phyloP scores from a whole-genome alignment of 2,888 invertebrate species.

The Hipparchia sbordonii region DNA sequence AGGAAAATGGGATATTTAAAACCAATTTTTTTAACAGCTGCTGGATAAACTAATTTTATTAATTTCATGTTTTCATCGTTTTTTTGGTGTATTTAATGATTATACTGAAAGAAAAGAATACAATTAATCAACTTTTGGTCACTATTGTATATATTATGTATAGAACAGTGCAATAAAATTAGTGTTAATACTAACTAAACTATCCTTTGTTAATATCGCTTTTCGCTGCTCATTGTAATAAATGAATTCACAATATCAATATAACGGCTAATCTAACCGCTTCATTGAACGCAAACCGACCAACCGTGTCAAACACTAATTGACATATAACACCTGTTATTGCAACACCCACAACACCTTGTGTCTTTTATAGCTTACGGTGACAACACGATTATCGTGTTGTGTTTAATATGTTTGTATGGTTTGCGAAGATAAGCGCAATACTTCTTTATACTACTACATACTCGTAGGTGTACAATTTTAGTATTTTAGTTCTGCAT shows the following conservation, averaged over 20 bases:
- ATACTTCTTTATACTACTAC: too few species aligned
- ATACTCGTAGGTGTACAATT: too few species aligned
- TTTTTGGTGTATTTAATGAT: too few species aligned
- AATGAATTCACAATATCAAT: constrained; percentile 27
- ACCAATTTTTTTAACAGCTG: too few species aligned
- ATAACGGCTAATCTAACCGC: constrained; percentile 29
- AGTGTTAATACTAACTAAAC: background rate
- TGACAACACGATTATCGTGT: constrained; percentile 5
- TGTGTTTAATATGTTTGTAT: too few species aligned
- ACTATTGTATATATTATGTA: too few species aligned
- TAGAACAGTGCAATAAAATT: background rate
- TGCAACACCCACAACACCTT: constrained; percentile 15
- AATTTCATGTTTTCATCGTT: too few species aligned
- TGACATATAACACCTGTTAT: constrained; percentile 39
- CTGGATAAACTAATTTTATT: too few species aligned
- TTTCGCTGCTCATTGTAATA: constrained; percentile 13
- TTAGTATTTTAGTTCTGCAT: too few species aligned
- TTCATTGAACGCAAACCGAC: constrained; percentile 24
- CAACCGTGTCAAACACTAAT: constrained; percentile 34
- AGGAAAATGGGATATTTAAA: background rate
- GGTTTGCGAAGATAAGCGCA: too few species aligned
- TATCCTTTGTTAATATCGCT: background rate
- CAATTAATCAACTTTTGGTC: too few species aligned
- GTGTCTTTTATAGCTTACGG: constrained; percentile 25
- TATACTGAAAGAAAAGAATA: too few species aligned